Percentiles rank a stretch among this genome's conserved stretches.
Conservation (phyloP, 1,140 invertebrate genomes). For the Condylostylus longicornis region DNA sequence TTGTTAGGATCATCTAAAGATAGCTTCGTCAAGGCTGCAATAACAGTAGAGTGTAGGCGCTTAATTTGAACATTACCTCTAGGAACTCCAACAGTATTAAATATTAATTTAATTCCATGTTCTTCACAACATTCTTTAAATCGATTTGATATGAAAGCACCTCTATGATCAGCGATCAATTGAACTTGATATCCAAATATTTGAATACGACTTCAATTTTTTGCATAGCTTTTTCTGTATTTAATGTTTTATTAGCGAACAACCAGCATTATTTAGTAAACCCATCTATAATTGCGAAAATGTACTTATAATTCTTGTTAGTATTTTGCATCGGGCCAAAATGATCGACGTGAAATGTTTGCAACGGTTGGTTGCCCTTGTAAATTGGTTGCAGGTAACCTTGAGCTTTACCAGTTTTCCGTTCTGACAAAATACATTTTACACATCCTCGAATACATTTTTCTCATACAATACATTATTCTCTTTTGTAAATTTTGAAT, state of each 20-base stretch:
- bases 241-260: constrained; percentile 12
- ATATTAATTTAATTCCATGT: no score
- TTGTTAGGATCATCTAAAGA: constrained; percentile 6
- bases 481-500: no score
- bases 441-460: constrained; percentile 2
- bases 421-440: constrained; percentile 3
- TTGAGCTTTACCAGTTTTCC: constrained; percentile 7
- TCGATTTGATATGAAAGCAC: not conserved
- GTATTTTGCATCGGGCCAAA: no score
- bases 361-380: constrained; percentile 1
- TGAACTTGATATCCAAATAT: not conserved
- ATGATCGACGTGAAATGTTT: not conserved
- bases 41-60: no score
- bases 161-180: not conserved
- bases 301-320: not conserved
- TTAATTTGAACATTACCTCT: not conserved
- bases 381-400: constrained; percentile 8
- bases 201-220: constrained; percentile 13
- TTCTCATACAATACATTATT: no score
- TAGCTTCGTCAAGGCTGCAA: constrained; percentile 13
- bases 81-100: not conserved
- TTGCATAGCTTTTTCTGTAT: constrained; percentile 6
- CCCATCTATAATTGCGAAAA: constrained; percentile 1
- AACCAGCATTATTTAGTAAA: constrained; percentile 13
- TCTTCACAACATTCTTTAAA: not conserved